A percentile compares a stretch with the other conserved stretches of the same genome.
These are phyloP conservation scores for Dromas ardeola DNA, from an alignment of 2,113 vertebrate species.

Conservation along the genomic window DNA sequence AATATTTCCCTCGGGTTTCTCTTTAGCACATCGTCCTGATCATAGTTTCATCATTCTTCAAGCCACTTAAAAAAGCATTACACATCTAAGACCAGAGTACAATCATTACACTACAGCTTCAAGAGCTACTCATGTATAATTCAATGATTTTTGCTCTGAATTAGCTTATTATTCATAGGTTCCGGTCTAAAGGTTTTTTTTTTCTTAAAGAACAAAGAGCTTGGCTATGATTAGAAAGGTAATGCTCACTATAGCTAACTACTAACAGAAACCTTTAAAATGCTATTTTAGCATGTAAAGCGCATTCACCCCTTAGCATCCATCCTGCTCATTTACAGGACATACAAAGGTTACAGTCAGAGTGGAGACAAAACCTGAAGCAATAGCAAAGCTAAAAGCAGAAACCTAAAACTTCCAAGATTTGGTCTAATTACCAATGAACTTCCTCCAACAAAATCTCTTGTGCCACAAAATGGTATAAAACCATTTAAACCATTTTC, in stretches of 20 bases:
- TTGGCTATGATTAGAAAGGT: background rate
- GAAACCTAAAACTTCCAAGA: background rate
- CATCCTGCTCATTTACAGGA: background rate
- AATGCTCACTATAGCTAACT: background rate
- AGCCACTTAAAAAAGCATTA: conserved; percentile 45
- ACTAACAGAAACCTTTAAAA: background rate
- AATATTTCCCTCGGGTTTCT: background rate
- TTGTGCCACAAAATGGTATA: background rate
- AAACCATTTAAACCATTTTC: background rate
- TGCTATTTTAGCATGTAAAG: background rate
- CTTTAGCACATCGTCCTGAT: conserved; percentile 41
- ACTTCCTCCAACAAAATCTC: background rate
- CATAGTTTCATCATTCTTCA: background rate
- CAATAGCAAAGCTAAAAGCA: background rate
- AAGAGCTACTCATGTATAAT: conserved; percentile 52
- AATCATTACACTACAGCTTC: conserved; percentile 21
- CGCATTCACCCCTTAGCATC: background rate
- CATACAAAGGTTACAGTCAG: background rate
- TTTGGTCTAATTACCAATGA: background rate
- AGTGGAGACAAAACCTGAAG: background rate
- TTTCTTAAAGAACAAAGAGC: background rate
- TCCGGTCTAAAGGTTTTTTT: background rate
- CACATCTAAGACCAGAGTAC: conserved; percentile 13
- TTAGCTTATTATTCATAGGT: conserved; percentile 43
- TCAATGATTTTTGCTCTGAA: conserved; percentile 28